Evolutionary conservation across 2,113 vertebrate genomes (phyloP).

Genomic region (Scomber japonicus): DNA sequence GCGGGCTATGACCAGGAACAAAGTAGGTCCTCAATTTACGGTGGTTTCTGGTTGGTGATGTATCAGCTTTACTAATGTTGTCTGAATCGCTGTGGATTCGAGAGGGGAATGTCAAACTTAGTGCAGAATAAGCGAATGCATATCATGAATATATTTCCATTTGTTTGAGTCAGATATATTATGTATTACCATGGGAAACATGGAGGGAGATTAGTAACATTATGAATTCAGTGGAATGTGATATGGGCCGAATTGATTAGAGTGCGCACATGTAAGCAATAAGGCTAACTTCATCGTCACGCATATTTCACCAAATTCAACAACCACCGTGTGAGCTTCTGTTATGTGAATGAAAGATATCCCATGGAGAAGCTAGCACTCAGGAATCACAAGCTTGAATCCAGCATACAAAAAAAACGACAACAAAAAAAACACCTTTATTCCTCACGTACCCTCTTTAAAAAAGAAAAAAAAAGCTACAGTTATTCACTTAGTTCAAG

Average conservation of each 20-base stretch:
- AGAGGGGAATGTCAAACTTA: slow-evolving; percentile 58
- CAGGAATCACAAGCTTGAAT: slow-evolving; percentile 43
- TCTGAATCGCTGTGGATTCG: slow-evolving; percentile 39
- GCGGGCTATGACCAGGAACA: slow-evolving; percentile 61
- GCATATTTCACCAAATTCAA: slow-evolving; percentile 39
- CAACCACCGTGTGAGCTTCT: slow-evolving; percentile 15
- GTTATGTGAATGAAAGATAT: slow-evolving; percentile 21
- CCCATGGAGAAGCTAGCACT: slow-evolving; percentile 49
- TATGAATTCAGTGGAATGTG: slow-evolving; percentile 37
- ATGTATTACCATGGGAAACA: slow-evolving; percentile 57
- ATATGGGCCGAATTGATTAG: slow-evolving; percentile 17
- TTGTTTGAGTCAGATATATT: slow-evolving; percentile 59
- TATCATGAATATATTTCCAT: slow-evolving; percentile 71
- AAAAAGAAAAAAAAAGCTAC: slow-evolving; percentile 64
- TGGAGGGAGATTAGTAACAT: slow-evolving; percentile 44
- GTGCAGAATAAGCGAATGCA: slow-evolving; percentile 59
- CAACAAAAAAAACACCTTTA: slow-evolving; percentile 30
- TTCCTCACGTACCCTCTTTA: slow-evolving; percentile 45
- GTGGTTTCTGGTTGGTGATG: slow-evolving; percentile 33
- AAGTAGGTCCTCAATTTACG: slow-evolving; percentile 49
- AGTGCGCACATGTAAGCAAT: slow-evolving; percentile 33
- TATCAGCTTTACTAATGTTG: slow-evolving; percentile 39
- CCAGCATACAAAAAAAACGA: slow-evolving; percentile 17
- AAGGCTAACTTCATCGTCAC: slow-evolving; percentile 25
- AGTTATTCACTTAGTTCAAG: slow-evolving; percentile 84